Base-by-base conservation (phyloP, 2,888 invertebrate species). In the Acleris literana region DNA sequence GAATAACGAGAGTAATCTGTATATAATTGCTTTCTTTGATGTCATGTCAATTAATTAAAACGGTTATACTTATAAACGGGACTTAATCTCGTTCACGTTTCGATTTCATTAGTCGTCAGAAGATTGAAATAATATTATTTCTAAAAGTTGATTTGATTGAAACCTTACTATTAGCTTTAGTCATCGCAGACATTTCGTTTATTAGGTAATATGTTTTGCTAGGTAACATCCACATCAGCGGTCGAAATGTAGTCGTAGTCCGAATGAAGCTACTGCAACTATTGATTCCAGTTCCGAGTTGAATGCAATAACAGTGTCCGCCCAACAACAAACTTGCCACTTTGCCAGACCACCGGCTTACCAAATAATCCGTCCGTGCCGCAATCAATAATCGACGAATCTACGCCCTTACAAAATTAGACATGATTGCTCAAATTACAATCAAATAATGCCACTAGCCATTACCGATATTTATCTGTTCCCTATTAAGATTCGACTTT, bases 351-450 rank as follows among this genome's bases (percentile, higher is more conserved):
- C 49, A 43, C 43, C 64, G 2, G 20, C 46, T 39, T 7, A 25
- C 25, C 39, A 43, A 51, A 46, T n/a, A 55, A 43, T 33, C 52
- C 48, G 44, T 57, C 57, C 57, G 25, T 17, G 25, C 49, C 18
- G 44, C 52, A 66, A 66, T 62, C 62, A 52, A 62, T 66, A 66
- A 29, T 66, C 52, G 48, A 66, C 25, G 46, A n/a, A 57, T 52
- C 44, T 46, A 56, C 17, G 56, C 52, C 46, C 46, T 20, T 52
- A 18, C 61, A 25, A 57, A 66, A 62, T 66, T 52, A 62, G 29
- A 62, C 39, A 53, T 79, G 81, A 81, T 79, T 75, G 76, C 75
- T 75, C 67, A 73, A 75, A 76, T 78, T 76, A 76, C 71, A 78
- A 76, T 79, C 82, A 79, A 77, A 77, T 76, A 17, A n/a, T 17